Base-by-base conservation (phyloP, 2,888 invertebrate species). In the Hesperia comma region DNA sequence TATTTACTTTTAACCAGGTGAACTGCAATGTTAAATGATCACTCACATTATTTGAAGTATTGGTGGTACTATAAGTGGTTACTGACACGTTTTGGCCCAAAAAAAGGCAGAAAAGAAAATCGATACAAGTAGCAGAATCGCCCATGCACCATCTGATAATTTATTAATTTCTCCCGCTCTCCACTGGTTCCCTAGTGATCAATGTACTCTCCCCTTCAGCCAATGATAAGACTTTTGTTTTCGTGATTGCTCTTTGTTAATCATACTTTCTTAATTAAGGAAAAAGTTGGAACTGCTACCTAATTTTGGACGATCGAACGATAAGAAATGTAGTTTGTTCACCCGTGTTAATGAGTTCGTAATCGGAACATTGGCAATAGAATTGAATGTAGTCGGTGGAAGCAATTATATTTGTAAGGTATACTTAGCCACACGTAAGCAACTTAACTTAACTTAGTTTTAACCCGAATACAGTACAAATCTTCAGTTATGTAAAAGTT, bases 191-290 rank as follows among this genome's bases (percentile, higher is more conserved):
- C 76, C 76, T 76, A 68, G 80, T 86, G 88, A 87, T 86, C 85
- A 85, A 85, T 87, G 87, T 75, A 74, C 70, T 64, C 68, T 71
- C 69, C 64, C 73, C 74, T 74, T 63, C 75, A 72, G 78, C 73
- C 74, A 77, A 84, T 87, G 89, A 89, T 88, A 89, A 89, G 88
- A 88, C 87, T 90, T 89, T 88, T 90, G 89, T 90, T 89, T 89
- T 83, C 88, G 84, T 89, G 90, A 91, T 90, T 90, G 86, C 84
- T 83, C 84, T 88, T 88, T 90, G 85, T 91, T 92, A 91, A 91
- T 91, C 89, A 91, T 90, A 91, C 88, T 91, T 91, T 87, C 87
- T 84, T 91, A 90, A 91, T 91, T 90, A 91, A 88, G 83, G 88
- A 80, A 86, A 88, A 90, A 70, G 72, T 74, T 74, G 69, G 68